Percentiles rank a stretch among this genome's conserved stretches.
These are phyloP conservation scores for Megaceryle alcyon DNA, from an alignment of 2,797 vertebrate species.

Conservation along the genomic window DNA sequence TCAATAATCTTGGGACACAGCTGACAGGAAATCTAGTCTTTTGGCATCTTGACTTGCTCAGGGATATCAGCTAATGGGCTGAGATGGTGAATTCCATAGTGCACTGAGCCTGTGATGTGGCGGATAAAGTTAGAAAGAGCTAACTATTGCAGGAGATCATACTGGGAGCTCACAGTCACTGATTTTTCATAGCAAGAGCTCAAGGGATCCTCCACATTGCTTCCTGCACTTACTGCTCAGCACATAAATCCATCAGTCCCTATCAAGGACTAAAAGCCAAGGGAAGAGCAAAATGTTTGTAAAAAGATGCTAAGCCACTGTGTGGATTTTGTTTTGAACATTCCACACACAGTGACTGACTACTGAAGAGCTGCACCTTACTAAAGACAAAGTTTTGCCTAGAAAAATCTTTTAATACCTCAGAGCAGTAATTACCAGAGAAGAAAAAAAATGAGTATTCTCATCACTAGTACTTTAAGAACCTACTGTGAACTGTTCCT, in stretches of 20 bases:
- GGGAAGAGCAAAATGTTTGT: not conserved
- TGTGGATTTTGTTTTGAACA: not conserved
- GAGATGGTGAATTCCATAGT: not conserved
- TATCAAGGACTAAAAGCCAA: constrained; percentile 7
- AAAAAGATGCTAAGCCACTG: not conserved
- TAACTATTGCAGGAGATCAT: constrained; percentile 49
- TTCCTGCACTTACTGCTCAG: not conserved
- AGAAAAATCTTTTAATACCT: not conserved
- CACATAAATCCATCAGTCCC: not conserved
- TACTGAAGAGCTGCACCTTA: not conserved
- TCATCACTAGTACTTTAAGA: too few relatives aligned
- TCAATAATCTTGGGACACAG: constrained; percentile 6
- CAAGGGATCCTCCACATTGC: not conserved
- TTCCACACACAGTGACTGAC: not conserved
- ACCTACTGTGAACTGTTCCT: too few relatives aligned
- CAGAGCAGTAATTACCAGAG: not conserved
- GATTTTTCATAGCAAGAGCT: constrained; percentile 29
- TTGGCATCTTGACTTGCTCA: not conserved
- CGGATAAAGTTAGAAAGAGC: constrained; percentile 54
- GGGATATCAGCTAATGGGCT: constrained; percentile 1
- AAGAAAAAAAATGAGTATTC: too few relatives aligned
- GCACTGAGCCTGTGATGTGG: not conserved
- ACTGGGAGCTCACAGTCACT: constrained; percentile 7
- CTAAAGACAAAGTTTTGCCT: not conserved
- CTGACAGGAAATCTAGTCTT: constrained; percentile 31